Base-by-base conservation (phyloP, 2,113 vertebrate genomes). In the Gracilinanus agilis region DNA sequence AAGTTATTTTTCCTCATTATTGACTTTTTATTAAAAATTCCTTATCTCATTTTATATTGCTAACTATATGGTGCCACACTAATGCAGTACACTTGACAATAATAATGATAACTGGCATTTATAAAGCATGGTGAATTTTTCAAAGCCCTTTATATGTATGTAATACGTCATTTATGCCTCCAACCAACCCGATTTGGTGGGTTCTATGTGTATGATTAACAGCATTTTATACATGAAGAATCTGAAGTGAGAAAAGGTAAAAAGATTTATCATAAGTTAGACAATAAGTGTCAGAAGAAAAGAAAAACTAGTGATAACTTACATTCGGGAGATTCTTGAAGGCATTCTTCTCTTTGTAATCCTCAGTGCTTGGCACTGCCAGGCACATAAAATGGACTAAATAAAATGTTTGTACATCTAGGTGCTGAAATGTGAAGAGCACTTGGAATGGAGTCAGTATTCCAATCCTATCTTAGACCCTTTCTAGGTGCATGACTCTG, bases 191-290 rank as follows among this genome's bases (percentile, higher is more conserved):
- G 9, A 21, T 40, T 40, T 40, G 19, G 6, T 83, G 1, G 67
- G 16, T 6, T 2, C n/a, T 21, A 23, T 83, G 27, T 9, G 16
- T 0, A 23, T 83, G 67, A 83, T 11, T 40, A 40, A 8, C n/a
- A 40, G 34, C 16, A 23, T 83, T 83, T 83, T 2, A 9, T 40
- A 40, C 1, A 83, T 83, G 67, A 40, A 7, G 61, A 83, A 83
- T 40, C 67, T 23, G n/a, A 83, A 19, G n/a, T 40, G 1, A 40
- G 23, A 6, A 83, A 40, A 83, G 27, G 1, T 83, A 19, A 40
- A 6, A 0, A 1, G 7, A 21, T 83, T 75, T 23, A 40, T 0
- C n/a, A 40, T 2, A 40, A 5, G 16, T 19, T 16, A 7, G 34
- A 34, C 29, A 34, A 29, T 0, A 67, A 75, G 34, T 21, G 16